Evolutionary conservation across 2,888 invertebrate genomes (phyloP).

Genomic region (Epinotia bilunana): DNA sequence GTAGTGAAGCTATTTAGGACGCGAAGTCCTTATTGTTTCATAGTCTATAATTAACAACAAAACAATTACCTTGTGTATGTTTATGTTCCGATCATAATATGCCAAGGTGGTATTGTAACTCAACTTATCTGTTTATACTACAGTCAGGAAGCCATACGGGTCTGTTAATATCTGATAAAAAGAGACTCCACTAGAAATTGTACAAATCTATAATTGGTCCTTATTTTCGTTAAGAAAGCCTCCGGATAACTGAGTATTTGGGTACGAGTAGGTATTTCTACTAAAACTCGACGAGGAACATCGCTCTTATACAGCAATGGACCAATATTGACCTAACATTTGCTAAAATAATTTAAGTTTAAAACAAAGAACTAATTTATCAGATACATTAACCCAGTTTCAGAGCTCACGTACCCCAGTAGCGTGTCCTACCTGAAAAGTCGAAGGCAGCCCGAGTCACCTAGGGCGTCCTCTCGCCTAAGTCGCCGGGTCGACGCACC

Average conservation of each 20-base stretch:
- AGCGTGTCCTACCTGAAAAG: conserved; percentile 33
- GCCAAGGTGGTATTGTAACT: not conserved
- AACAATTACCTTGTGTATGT: not conserved
- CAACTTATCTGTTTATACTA: not conserved
- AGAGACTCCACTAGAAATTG: not conserved
- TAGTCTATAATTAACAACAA: conserved; percentile 4
- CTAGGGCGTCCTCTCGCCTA: conserved; percentile 40
- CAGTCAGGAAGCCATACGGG: not conserved
- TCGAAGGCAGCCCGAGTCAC: conserved; percentile 36
- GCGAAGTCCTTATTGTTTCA: not conserved
- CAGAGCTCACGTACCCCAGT: conserved; percentile 25
- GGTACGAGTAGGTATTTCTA: not conserved
- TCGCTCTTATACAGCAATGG: not conserved
- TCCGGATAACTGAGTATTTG: too few species aligned
- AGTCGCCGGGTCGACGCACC: conserved; percentile 37
- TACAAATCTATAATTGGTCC: not conserved
- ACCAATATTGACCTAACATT: not conserved
- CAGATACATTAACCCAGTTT: conserved; percentile 22
- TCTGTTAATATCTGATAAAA: not conserved
- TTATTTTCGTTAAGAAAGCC: not conserved
- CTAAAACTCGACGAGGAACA: not conserved
- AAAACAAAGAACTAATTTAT: not conserved
- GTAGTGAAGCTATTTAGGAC: conserved; percentile 9
- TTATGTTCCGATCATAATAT: not conserved
- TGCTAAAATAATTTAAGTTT: not conserved